These are phyloP conservation scores for Aspidiotus rigidus DNA, from an alignment of 2,888 invertebrate species.

Conservation along the genomic window DNA sequence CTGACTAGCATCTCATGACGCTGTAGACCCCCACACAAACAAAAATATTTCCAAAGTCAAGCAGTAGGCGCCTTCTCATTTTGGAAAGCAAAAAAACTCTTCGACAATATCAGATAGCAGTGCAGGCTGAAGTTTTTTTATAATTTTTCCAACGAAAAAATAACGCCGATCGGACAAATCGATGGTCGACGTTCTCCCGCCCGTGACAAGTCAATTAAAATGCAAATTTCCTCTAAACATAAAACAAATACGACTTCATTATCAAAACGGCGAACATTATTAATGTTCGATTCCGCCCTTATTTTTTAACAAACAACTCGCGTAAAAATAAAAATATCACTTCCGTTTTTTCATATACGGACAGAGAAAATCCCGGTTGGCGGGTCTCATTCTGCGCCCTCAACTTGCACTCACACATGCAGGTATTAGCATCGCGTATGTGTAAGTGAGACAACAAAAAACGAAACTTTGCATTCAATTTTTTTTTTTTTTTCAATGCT, in stretches of 20 bases:
- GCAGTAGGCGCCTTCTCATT: no score
- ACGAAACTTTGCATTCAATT: slow-evolving; percentile 23
- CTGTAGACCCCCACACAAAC: no score
- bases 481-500: slow-evolving; percentile 12
- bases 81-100: no score
- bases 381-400: slow-evolving; percentile 7
- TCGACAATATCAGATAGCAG: no score
- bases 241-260: slow-evolving; percentile 30
- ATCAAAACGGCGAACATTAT: slow-evolving; percentile 25
- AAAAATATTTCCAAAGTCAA: no score
- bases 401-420: no score
- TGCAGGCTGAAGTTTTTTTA: no score
- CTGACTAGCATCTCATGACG: no score
- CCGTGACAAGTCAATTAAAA: slow-evolving; percentile 23
- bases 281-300: slow-evolving; percentile 31
- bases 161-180: no score
- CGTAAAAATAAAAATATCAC: slow-evolving; percentile 32
- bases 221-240: slow-evolving; percentile 19
- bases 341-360: slow-evolving; percentile 28
- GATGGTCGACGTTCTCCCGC: not conserved
- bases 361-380: slow-evolving; percentile 26
- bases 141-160: no score
- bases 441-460: not conserved
- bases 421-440: no score
- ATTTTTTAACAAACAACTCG: slow-evolving; percentile 30